Evolutionary conservation across 64 coral and sea anemone species (phyloP).

Genomic region (Acropora yongei): DNA sequence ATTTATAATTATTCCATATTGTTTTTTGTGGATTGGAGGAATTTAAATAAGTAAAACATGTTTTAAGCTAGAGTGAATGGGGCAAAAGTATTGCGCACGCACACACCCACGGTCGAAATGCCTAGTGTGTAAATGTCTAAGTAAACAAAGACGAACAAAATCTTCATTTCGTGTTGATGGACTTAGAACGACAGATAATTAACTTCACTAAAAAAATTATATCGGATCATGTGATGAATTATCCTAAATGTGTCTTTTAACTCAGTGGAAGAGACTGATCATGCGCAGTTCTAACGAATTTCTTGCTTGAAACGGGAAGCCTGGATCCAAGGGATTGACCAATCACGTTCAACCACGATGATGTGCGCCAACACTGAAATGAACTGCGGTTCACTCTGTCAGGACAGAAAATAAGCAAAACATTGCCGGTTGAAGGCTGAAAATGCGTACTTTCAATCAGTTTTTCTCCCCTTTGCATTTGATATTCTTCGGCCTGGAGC

Average conservation of each 20-base stretch:
- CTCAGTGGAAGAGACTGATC: too few species aligned
- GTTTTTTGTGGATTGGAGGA: too few species aligned
- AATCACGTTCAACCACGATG: constrained; percentile 30
- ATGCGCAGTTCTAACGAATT: too few species aligned
- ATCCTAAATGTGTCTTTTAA: too few species aligned
- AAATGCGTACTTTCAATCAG: constrained; percentile 41
- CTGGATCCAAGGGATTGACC: constrained; percentile 10
- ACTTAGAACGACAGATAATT: not conserved
- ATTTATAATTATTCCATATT: too few species aligned
- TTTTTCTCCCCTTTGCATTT: constrained; percentile 41
- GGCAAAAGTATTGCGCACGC: too few species aligned
- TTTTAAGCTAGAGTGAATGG: too few species aligned
- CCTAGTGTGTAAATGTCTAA: too few species aligned
- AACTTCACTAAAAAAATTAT: not conserved
- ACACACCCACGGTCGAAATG: too few species aligned
- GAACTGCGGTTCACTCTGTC: constrained; percentile 40
- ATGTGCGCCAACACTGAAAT: constrained; percentile 56
- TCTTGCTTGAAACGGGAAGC: not conserved
- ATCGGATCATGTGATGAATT: too few species aligned
- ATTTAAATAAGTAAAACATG: too few species aligned
- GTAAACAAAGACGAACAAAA: too few species aligned
- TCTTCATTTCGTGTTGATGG: not conserved
- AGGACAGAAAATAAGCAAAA: constrained; percentile 33
- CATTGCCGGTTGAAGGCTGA: not conserved
- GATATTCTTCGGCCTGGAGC: constrained; percentile 27